Base-by-base conservation (phyloP, 2,888 invertebrate genomes). In the Petrolisthes manimaculis region DNA sequence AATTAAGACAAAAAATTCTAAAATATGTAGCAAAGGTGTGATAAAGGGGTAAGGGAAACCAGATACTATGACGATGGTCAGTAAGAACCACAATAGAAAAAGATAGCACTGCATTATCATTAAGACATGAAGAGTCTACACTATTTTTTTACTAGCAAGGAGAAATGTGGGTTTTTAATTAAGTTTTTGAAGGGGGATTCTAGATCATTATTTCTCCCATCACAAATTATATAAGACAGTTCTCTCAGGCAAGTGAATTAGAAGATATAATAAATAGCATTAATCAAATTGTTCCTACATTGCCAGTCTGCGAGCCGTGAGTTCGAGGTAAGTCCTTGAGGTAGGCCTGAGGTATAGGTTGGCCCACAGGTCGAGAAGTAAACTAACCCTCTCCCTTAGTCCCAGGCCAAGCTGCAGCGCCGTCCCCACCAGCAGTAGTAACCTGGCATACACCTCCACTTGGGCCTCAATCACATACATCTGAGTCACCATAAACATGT, bases 351-450 rank as follows among this genome's bases (percentile, higher is more conserved):
- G 80, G 55, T 56, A 56, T 12, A 89, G 83, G 83, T 89, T 89
- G 9, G 69, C 86, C 89, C 89, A 89, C 14, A 89, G 86, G 37
- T 89, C 89, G 67, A 89, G 89, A n/a, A 89, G 83, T 6, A 86
- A 83, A 4, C n/a, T 77, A 21, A 83, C 80, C 54, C 89, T 83
- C 75, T 89, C 86, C 74, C 75, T 83, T 53, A 86, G 12, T 0
- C 89, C 89, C 79, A 89, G 56, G n/a, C 86, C 86, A n/a, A 67
- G 55, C 81, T 86, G 71, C 14, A 89, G 80, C 69, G 78, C 37
- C 21, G 75, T 67, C n/a, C 84, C 86, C 56, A 89, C 37, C 53
- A 89, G 67, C 67, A 89, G 79, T 8, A 89, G 67, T 37, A 89
- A n/a, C 14, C 89, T 67, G 54, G 84, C 79, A 24, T 86, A 86